Evolutionary conservation across 1,140 invertebrate species (phyloP).

Genomic region (Piezodorus guildinii): DNA sequence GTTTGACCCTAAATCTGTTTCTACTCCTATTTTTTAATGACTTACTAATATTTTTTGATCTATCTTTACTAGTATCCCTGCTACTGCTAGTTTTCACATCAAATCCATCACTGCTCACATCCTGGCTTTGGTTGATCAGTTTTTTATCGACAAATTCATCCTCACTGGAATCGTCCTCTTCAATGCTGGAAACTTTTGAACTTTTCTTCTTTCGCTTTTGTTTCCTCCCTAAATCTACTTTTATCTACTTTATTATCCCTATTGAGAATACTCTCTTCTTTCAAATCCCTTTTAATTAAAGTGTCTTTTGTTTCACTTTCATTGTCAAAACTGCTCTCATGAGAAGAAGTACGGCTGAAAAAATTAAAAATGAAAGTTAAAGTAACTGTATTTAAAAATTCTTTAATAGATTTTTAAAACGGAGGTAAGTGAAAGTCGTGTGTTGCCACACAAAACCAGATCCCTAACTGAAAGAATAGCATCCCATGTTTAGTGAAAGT

Average conservation of each 20-base stretch:
- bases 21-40: conserved; percentile 2
- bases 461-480: no score
- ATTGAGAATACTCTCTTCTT: conserved; percentile 10
- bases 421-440: no score
- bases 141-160: background rate
- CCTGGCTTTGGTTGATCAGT: background rate
- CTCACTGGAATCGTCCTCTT: conserved; percentile 27
- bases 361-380: background rate
- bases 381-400: no score
- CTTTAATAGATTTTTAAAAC: no score
- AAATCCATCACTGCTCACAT: conserved; percentile 2
- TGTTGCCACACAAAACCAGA: no score
- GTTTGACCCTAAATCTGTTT: background rate
- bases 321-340: conserved; percentile 5
- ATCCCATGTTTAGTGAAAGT: no score
- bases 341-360: conserved; percentile 10
- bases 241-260: conserved; percentile 9
- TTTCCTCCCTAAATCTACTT: conserved; percentile 28
- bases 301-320: conserved; percentile 34
- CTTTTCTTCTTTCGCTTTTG: conserved; percentile 30
- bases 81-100: conserved; percentile 6
- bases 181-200: conserved; percentile 35
- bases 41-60: background rate
- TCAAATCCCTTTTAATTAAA: conserved; percentile 31
- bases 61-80: conserved; percentile 3